Base-by-base conservation (phyloP, 1,140 invertebrate species). In the Drosophila leontia region DNA sequence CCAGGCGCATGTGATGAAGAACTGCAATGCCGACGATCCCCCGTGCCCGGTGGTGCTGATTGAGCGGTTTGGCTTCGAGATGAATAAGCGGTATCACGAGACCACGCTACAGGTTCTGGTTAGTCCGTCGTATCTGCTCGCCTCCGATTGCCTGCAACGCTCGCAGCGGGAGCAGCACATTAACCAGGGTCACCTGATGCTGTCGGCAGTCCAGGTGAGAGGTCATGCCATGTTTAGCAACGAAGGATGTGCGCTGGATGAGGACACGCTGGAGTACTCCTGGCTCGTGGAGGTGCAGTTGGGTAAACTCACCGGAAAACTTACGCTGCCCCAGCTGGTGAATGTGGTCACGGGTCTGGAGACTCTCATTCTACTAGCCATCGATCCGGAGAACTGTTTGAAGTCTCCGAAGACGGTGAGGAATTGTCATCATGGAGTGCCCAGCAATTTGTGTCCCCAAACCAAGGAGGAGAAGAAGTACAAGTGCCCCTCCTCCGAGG, bases 141-240 rank as follows among this genome's bases (percentile, higher is more conserved):
- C 96, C 2, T 94, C 95, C 1, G 97, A 97, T 84, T 96, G 95
- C 72, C 92, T 96, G 5, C 93, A 94, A 15, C 94, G 97, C 63
- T 93, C 95, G 2, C 94, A 93, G 26, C 95, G 95, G 62, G 96
- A 97, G 51, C 94, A 95, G 78, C 97, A 98, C 93, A 93, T 99
- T 26, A 96, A 96, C 86, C 97, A 98, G 93, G 98, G 98, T 15
- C 97, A 98, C 93, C 93, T 99, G 56, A 96, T 98, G 94, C 93
- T 99, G 1, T 98, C 97, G 19, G 98, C 97, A 1, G 94, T 99
- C 35, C 97, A 98, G 94, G 94, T 98, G 44, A 94, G 98, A 77
- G 99, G 98, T 3, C 98, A 99, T 93, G 99, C 98, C 3, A 98
- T 99, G 96, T 99, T 99, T 92, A 99, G 98, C 71, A 96, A 98